A percentile compares a stretch with the other conserved stretches of the same genome.
Conservation (phyloP, 2,888 invertebrate species). For the Tetragonisca angustula region DNA sequence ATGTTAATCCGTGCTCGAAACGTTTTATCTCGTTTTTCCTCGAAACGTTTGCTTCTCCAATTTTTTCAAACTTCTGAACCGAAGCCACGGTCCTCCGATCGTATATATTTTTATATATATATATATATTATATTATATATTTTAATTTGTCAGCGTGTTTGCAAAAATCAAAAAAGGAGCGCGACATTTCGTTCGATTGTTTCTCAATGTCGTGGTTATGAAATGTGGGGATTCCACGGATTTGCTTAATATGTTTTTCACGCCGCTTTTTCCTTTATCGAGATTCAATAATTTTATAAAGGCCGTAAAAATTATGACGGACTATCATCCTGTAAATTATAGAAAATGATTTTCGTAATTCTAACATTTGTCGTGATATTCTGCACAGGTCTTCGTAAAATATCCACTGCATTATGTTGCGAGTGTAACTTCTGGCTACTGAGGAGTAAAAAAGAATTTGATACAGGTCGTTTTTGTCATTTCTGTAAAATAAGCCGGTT, state of each 20-base stretch:
- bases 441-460: neutral
- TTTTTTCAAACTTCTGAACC: neutral
- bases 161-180: neutral
- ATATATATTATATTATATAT: too few relatives aligned
- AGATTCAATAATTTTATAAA: neutral
- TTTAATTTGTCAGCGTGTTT: neutral
- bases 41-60: neutral
- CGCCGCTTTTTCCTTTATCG: neutral
- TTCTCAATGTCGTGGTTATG: neutral
- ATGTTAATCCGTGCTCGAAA: neutral
- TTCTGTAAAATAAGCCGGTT: neutral
- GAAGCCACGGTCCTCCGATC: too few relatives aligned
- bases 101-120: too few relatives aligned
- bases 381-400: neutral
- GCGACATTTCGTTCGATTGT: neutral
- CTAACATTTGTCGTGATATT: neutral
- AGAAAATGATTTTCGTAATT: neutral
- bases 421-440: neutral
- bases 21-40: neutral
- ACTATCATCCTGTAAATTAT: neutral
- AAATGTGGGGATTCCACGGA: neutral
- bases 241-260: conserved; percentile 1
- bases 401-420: neutral
- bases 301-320: neutral
- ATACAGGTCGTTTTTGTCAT: neutral